Evolutionary conservation across 2,797 vertebrate genomes (phyloP).

Genomic region (Enteromius viviparus): DNA sequence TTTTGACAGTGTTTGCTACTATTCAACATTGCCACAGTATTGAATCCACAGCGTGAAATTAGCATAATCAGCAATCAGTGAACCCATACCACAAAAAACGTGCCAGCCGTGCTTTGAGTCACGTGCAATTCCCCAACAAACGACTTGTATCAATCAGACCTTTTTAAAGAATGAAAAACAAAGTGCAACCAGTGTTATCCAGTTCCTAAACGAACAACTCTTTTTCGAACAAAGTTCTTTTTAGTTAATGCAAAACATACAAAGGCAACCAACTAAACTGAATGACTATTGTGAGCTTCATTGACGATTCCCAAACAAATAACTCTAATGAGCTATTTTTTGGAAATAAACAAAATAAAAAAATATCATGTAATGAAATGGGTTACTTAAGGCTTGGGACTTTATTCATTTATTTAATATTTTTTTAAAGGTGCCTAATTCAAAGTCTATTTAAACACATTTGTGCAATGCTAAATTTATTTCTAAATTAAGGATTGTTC

Average conservation of each 20-base stretch:
- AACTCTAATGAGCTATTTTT: not conserved
- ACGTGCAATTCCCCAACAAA: not conserved
- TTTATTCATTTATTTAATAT: not conserved
- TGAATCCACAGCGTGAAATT: not conserved
- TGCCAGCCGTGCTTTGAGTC: not conserved
- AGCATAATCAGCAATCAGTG: not conserved
- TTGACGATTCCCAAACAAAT: not conserved
- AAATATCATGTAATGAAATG: not conserved
- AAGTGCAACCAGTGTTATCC: not conserved
- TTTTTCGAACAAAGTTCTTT: not conserved
- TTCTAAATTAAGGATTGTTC: not conserved
- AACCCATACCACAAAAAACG: not conserved
- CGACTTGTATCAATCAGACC: not conserved
- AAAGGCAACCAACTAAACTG: not conserved
- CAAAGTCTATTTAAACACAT: not conserved
- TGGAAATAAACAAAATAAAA: not conserved
- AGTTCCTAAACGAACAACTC: not conserved
- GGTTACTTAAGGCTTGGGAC: not conserved
- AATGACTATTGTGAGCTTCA: not conserved
- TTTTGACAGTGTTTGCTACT: not conserved
- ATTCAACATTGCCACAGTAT: not conserved
- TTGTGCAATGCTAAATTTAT: not conserved
- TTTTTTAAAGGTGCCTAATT: not conserved
- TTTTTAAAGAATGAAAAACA: not conserved
- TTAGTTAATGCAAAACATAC: not conserved